These are phyloP conservation scores for Datnioides undecimradiatus DNA, from an alignment of 2,113 vertebrate genomes.

Conservation along the genomic window DNA sequence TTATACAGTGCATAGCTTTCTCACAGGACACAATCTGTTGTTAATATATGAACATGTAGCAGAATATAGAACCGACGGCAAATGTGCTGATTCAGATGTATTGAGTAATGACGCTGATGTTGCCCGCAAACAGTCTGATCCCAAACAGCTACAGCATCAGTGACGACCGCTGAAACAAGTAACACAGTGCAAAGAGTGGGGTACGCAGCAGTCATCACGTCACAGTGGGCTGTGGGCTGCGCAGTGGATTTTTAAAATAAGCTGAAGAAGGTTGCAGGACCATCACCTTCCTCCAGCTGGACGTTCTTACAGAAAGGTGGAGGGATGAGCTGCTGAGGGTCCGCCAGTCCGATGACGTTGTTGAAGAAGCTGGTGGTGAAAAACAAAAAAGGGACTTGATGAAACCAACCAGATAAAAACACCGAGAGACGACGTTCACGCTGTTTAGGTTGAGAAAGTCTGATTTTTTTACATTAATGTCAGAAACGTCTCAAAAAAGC, in stretches of 20 bases:
- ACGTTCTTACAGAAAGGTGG: constrained; percentile 52
- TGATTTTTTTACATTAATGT: too few relatives aligned
- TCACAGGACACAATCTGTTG: not conserved
- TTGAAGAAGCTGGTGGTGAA: constrained; percentile 74
- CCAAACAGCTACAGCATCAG: not conserved
- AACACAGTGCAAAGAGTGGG: not conserved
- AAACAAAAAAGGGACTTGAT: not conserved
- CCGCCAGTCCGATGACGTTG: constrained; percentile 64
- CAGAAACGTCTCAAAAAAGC: not conserved
- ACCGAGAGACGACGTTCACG: too few relatives aligned
- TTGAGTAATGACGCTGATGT: not conserved
- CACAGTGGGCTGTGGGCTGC: not conserved
- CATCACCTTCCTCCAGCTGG: constrained; percentile 8
- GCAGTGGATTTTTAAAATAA: constrained; percentile 62
- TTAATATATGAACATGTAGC: not conserved
- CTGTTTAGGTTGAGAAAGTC: too few relatives aligned
- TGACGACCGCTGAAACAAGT: not conserved
- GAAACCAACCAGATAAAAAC: not conserved
- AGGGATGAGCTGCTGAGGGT: constrained; percentile 67
- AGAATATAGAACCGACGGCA: not conserved
- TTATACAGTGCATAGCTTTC: not conserved
- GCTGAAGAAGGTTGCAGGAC: constrained; percentile 48
- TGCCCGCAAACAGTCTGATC: not conserved
- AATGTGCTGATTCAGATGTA: not conserved
- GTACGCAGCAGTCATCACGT: not conserved